Evolutionary conservation across 2,797 vertebrate genomes (phyloP).

Genomic region (Sebastiscus albofasciatus): DNA sequence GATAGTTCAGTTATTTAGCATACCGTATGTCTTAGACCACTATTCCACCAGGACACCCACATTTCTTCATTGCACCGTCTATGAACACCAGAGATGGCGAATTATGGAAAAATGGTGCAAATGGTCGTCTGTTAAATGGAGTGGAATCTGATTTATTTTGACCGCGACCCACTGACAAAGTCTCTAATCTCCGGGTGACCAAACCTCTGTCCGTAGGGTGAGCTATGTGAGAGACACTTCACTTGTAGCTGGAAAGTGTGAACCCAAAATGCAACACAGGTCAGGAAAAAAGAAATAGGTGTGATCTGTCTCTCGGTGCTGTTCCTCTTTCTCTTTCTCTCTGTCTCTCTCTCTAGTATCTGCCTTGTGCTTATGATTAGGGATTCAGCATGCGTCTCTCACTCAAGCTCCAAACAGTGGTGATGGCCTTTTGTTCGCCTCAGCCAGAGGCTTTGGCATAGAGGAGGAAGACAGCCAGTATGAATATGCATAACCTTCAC

Average conservation of each 20-base stretch:
- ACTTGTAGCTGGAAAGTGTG: constrained; percentile 14
- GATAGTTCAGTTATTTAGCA: background rate
- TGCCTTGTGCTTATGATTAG: constrained; percentile 41
- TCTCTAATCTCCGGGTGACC: background rate
- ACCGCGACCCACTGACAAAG: background rate
- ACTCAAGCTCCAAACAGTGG: constrained; percentile 55
- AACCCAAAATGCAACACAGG: constrained; percentile 20
- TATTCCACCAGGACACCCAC: background rate
- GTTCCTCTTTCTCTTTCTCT: background rate
- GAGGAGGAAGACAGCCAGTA: constrained; percentile 48
- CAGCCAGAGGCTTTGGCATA: constrained; percentile 46
- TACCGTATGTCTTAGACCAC: rapidly evolving
- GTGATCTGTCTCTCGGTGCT: background rate
- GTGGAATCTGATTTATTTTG: background rate
- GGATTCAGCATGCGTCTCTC: constrained; percentile 52
- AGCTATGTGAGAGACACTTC: constrained; percentile 13
- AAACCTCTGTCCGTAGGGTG: background rate
- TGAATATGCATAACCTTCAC: constrained; percentile 79
- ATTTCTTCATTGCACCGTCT: background rate
- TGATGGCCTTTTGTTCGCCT: constrained; percentile 67
- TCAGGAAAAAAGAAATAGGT: background rate
- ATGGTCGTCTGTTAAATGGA: background rate
- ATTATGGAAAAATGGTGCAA: background rate
- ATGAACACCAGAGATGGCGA: background rate
- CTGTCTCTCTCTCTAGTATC: background rate